Percentiles rank a stretch among this genome's conserved stretches.
These are phyloP conservation scores for Molanna angustata DNA, from an alignment of 2,888 invertebrate genomes.

Conservation along the genomic window DNA sequence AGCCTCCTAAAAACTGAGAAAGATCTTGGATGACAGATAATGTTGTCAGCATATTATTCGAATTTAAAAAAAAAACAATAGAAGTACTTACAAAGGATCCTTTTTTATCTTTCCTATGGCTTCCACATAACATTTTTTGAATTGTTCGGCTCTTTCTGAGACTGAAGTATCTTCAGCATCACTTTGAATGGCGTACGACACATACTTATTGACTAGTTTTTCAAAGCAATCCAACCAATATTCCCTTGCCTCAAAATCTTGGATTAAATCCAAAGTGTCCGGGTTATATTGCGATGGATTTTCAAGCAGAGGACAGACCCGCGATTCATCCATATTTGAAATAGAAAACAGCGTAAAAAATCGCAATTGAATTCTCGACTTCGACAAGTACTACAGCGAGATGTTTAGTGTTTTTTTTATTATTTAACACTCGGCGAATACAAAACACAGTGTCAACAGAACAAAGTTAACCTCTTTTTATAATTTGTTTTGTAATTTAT, in stretches of 20 bases:
- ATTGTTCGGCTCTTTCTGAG: slow-evolving; percentile 73
- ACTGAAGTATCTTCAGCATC: slow-evolving; percentile 64
- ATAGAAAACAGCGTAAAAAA: too few relatives aligned
- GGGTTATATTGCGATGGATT: slow-evolving; percentile 81
- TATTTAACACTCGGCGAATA: too few relatives aligned
- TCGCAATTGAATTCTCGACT: too few relatives aligned
- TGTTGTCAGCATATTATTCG: too few relatives aligned
- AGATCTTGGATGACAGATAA: too few relatives aligned
- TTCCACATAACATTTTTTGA: slow-evolving; percentile 78
- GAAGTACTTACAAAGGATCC: slow-evolving; percentile 71
- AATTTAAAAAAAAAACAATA: slow-evolving; percentile 1
- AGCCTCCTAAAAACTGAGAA: too few relatives aligned
- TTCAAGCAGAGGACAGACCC: slow-evolving; percentile 72
- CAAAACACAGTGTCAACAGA: too few relatives aligned
- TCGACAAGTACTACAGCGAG: too few relatives aligned
- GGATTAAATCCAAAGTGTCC: slow-evolving; percentile 86
- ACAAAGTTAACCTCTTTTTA: too few relatives aligned
- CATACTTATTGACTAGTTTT: slow-evolving; percentile 80
- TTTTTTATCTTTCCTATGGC: slow-evolving; percentile 71
- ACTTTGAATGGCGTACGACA: slow-evolving; percentile 76
- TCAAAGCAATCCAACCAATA: slow-evolving; percentile 95
- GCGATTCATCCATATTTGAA: slow-evolving; percentile 42
- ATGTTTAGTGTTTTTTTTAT: too few relatives aligned
- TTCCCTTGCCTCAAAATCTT: slow-evolving; percentile 78
- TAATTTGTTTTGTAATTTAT: too few relatives aligned